Conservation (phyloP, 2,113 vertebrate species). For the Rana temporaria region DNA sequence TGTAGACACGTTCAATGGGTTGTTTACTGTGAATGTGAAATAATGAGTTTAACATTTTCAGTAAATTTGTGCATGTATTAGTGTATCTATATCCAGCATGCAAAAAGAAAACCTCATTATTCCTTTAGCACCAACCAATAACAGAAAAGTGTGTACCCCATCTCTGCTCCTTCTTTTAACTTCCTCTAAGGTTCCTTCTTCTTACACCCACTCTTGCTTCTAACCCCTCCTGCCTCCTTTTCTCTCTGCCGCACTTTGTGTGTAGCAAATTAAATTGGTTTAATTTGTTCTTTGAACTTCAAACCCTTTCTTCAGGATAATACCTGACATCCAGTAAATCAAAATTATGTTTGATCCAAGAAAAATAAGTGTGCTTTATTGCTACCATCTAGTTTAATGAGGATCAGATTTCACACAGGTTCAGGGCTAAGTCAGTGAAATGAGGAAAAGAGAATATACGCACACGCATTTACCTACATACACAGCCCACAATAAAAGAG, state of each 20-base stretch:
- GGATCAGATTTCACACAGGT: constrained; percentile 59
- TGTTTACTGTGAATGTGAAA: no score
- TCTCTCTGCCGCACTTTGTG: constrained; percentile 40
- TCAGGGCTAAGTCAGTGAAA: constrained; percentile 35
- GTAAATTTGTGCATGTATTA: no score
- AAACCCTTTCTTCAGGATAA: constrained; percentile 59
- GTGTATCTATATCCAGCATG: no score
- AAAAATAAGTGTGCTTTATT: constrained; percentile 61
- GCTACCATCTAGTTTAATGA: constrained; percentile 55
- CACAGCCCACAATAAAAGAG: constrained; percentile 46
- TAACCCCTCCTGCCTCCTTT: constrained; percentile 20
- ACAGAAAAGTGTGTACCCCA: neutral
- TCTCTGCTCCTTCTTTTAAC: neutral
- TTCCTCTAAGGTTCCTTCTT: constrained; percentile 3
- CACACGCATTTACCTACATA: constrained; percentile 57
- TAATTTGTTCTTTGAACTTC: constrained; percentile 58
- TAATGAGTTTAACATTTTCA: no score
- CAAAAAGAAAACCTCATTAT: no score
- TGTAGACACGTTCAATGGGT: no score
- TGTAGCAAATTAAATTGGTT: constrained; percentile 57
- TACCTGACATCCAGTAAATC: constrained; percentile 60
- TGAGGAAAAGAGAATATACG: constrained; percentile 6
- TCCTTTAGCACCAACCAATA: no score
- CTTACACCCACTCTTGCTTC: constrained; percentile 12
- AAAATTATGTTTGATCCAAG: constrained; percentile 60